Conservation (phyloP, 2,888 invertebrate genomes). For the Synanthedon tipuliformis region DNA sequence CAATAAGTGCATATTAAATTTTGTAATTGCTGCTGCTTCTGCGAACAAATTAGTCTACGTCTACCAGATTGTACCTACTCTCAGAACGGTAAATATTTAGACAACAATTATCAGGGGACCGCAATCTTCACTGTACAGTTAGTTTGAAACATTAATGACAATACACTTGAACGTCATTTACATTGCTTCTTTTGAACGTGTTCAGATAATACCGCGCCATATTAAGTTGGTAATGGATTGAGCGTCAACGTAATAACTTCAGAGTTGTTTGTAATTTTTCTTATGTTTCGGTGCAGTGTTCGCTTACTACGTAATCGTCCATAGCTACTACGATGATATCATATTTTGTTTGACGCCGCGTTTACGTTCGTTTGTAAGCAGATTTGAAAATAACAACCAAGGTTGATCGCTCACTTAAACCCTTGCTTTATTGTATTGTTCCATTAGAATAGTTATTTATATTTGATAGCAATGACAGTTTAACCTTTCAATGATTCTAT, state of each 20-base stretch:
- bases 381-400: constrained; percentile 26
- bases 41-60: constrained; percentile 24
- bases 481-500: too few relatives aligned
- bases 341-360: constrained; percentile 41
- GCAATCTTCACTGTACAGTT: constrained; percentile 27
- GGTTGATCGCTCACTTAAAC: constrained; percentile 29
- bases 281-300: constrained; percentile 12
- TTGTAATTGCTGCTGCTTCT: too few relatives aligned
- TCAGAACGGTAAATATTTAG: constrained; percentile 56
- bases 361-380: constrained; percentile 29
- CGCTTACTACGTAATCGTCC: constrained; percentile 58
- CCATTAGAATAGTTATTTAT: background rate
- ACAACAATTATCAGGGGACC: constrained; percentile 57
- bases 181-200: background rate
- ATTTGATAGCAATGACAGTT: background rate
- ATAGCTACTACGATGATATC: constrained; percentile 56
- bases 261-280: background rate
- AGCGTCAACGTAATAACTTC: background rate
- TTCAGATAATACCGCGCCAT: background rate
- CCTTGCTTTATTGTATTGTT: constrained; percentile 7
- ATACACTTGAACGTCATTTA: background rate
- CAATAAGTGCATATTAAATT: too few relatives aligned
- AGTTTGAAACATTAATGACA: background rate
- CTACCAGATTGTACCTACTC: constrained; percentile 28
- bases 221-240: constrained; percentile 21